Evolutionary conservation across 2,113 vertebrate genomes (phyloP).

Genomic region (Hymenochirus boettgeri): DNA sequence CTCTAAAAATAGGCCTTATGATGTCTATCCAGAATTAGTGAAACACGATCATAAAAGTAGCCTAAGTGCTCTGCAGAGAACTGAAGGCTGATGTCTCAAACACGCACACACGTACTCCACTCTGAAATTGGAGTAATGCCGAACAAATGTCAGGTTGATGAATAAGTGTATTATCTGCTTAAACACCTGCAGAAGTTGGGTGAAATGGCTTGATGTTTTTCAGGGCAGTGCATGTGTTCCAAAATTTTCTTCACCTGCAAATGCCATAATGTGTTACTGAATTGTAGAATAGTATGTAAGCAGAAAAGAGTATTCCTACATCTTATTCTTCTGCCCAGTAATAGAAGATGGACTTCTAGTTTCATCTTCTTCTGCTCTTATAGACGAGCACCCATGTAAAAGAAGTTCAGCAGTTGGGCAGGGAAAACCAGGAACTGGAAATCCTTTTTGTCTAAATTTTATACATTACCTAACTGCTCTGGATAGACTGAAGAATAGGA

Average conservation of each 20-base stretch:
- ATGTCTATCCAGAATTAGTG: slow-evolving; percentile 25
- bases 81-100: not conserved
- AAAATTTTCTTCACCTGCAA: not conserved
- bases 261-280: not conserved
- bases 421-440: too few relatives aligned
- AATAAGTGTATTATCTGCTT: not conserved
- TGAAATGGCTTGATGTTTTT: not conserved
- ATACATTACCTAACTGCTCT: too few relatives aligned
- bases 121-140: not conserved
- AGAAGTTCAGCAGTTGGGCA: too few relatives aligned
- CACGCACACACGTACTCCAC: slow-evolving; percentile 19
- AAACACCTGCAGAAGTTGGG: slow-evolving; percentile 1
- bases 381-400: too few relatives aligned
- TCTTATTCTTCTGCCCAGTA: too few relatives aligned
- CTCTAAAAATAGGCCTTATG: slow-evolving; percentile 49
- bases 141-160: slow-evolving; percentile 8
- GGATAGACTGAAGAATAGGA: too few relatives aligned
- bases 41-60: slow-evolving; percentile 29
- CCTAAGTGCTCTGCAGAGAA: slow-evolving; percentile 3
- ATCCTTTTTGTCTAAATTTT: too few relatives aligned
- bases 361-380: too few relatives aligned
- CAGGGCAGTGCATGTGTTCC: not conserved
- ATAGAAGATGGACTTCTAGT: too few relatives aligned
- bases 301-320: too few relatives aligned
- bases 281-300: too few relatives aligned